phyloP scores from a whole-genome alignment of 53 echinoderm and acorn worm genomes.

The Apostichopus leukothele region DNA sequence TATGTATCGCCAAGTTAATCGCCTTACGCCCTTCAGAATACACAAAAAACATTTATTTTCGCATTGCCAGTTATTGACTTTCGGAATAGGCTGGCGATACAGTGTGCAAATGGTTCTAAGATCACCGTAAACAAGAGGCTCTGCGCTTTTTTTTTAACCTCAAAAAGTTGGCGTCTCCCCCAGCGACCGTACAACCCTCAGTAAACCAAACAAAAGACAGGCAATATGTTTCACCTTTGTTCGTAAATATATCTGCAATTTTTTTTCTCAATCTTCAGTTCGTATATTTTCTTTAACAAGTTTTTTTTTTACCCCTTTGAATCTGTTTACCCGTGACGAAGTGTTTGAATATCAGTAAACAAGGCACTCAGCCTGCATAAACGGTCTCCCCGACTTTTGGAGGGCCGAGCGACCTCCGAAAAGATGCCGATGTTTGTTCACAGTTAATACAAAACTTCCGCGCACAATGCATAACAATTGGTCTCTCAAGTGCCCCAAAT shows the following conservation, averaged over 20 bases:
- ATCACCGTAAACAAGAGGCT: slow-evolving; percentile 15
- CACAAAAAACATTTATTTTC: slow-evolving; percentile 40
- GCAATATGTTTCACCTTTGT: slow-evolving; percentile 43
- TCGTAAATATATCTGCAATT: slow-evolving; percentile 37
- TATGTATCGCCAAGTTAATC: slow-evolving; percentile 24
- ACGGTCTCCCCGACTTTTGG: background rate
- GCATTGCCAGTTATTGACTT: slow-evolving; percentile 18
- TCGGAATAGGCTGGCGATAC: slow-evolving; percentile 19
- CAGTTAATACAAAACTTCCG: slow-evolving; percentile 47
- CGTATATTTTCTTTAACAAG: slow-evolving; percentile 35
- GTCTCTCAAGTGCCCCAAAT: background rate
- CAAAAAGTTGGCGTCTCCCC: slow-evolving; percentile 3
- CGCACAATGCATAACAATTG: slow-evolving; percentile 43
- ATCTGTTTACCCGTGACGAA: slow-evolving; percentile 16
- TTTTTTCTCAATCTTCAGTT: slow-evolving; percentile 19
- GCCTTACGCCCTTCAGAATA: slow-evolving; percentile 42
- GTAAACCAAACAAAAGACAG: background rate
- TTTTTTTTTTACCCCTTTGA: slow-evolving; percentile 1
- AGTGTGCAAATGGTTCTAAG: slow-evolving; percentile 19
- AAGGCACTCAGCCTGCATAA: background rate
- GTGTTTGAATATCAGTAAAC: slow-evolving; percentile 23
- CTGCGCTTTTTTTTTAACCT: background rate
- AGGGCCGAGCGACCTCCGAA: slow-evolving; percentile 27
- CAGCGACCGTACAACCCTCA: background rate
- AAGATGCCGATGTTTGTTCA: slow-evolving; percentile 39